Base-by-base conservation (phyloP, 2,797 vertebrate genomes). In the Eulemur coronatus region DNA sequence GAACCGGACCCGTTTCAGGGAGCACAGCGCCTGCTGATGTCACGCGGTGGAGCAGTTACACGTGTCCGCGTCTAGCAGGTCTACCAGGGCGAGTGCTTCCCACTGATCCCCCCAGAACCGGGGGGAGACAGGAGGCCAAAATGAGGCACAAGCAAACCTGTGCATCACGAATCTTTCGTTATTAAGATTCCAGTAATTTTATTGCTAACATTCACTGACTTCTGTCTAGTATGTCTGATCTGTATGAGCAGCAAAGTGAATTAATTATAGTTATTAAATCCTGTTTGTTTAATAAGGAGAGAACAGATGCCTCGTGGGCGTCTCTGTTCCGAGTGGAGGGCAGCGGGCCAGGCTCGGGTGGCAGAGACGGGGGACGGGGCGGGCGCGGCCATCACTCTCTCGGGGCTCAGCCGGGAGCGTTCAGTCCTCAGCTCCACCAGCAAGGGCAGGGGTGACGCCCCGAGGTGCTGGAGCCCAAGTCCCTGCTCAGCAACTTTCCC, bases 251-350 rank as follows among this genome's bases (percentile, higher is more conserved):
- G 41, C 57, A 43, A 55, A 38, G 87, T 15, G 75, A 67, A 46
- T 75, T 85, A 81, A 81, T 86, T 38, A 80, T 7, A 65, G 82
- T 59, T 63, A 82, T 76, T 87, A 91, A 82, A 69, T 0, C 30
- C 48, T 86, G 50, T 57, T 90, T 87, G 87, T 52, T 86, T 81
- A 87, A 90, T 52, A 80, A 46, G 92, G 46, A 76, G 30, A 43
- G 81, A 80, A 80, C 38, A 81, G 81, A 43, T 30, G 59, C 73
- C 81, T 63, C 4, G 12, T 0, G n/a, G 73, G 73, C 4, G 1
- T 76, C 72, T 67, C 57, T 73, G 91, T 15, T 48, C 43, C 18
- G 59, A 50, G 11, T 17, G 15, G 59, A 63, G 75, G 48, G 61
- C 20, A 65, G 75, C 28, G 82, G 0, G 17, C 35, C 38, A 35